Evolutionary conservation across 1,140 invertebrate genomes (phyloP).

Genomic region (Ostrea denselamellosa): DNA sequence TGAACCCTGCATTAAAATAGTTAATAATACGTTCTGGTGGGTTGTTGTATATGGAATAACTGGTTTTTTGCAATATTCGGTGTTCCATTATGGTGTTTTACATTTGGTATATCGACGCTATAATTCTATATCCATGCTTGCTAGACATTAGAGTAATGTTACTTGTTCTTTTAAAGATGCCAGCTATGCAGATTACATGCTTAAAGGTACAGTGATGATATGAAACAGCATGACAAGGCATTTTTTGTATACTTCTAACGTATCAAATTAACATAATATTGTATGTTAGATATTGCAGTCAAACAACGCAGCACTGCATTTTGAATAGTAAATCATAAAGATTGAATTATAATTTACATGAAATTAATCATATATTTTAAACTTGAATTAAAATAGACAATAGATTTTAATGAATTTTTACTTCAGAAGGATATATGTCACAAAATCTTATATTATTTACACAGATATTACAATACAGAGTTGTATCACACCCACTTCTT

Average conservation of each 20-base stretch:
- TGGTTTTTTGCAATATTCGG: too few species aligned
- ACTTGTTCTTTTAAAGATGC: neutral
- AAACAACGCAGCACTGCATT: neutral
- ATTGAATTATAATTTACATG: neutral
- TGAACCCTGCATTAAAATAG: too few species aligned
- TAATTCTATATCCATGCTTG: neutral
- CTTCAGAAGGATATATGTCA: too few species aligned
- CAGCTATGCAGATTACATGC: constrained; percentile 28
- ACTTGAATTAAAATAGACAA: too few species aligned
- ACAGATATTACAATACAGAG: too few species aligned
- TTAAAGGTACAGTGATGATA: neutral
- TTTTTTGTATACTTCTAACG: neutral
- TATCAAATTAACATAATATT: constrained; percentile 1
- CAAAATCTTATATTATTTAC: too few species aligned
- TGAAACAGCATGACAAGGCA: constrained; percentile 13
- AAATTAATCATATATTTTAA: neutral
- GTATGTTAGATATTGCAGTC: neutral
- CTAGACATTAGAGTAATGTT: neutral
- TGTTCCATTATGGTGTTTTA: neutral
- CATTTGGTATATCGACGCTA: neutral
- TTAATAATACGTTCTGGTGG: too few species aligned
- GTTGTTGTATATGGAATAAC: too few species aligned
- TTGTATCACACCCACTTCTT: too few species aligned
- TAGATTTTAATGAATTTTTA: too few species aligned
- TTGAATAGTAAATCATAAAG: neutral